Evolutionary conservation across 1,140 invertebrate species (phyloP).

Genomic region (Epicauta chinensis): DNA sequence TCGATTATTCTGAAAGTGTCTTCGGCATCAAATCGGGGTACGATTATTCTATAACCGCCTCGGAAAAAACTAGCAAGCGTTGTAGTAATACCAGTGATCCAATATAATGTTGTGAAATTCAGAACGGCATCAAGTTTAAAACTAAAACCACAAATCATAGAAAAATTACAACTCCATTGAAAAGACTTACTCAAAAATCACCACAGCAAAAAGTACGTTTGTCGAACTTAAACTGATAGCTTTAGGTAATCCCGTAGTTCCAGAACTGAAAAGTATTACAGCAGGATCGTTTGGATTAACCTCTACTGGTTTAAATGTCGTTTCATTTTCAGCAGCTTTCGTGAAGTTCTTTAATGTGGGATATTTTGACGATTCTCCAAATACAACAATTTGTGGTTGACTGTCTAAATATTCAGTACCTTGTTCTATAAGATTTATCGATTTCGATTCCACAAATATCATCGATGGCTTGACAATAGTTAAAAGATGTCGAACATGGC

Average conservation of each 20-base stretch:
- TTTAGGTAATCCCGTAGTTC: slow-evolving; percentile 70
- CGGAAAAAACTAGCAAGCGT: background rate
- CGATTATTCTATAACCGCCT: background rate
- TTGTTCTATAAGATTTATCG: slow-evolving; percentile 18
- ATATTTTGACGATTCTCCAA: slow-evolving; percentile 10
- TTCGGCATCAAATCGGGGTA: background rate
- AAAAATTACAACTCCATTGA: too few relatives aligned
- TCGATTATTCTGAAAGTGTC: background rate
- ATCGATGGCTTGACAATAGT: slow-evolving; percentile 26
- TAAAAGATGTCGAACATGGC: slow-evolving; percentile 24
- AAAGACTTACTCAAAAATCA: too few relatives aligned
- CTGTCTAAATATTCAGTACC: background rate
- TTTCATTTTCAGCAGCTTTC: slow-evolving; percentile 18
- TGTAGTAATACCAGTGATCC: background rate
- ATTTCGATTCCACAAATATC: slow-evolving; percentile 28
- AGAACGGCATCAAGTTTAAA: background rate
- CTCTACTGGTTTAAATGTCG: slow-evolving; percentile 26
- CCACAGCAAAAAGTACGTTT: background rate
- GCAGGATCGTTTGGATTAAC: slow-evolving; percentile 28
- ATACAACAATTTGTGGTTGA: slow-evolving; percentile 22
- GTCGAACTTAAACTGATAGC: slow-evolving; percentile 61
- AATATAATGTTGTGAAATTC: slow-evolving; percentile 7
- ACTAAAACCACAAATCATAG: too few relatives aligned
- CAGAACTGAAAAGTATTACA: slow-evolving; percentile 52
- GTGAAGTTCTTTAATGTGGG: slow-evolving; percentile 19